Evolutionary conservation across 2,888 invertebrate species (phyloP).

Genomic region (Merodon equestris): DNA sequence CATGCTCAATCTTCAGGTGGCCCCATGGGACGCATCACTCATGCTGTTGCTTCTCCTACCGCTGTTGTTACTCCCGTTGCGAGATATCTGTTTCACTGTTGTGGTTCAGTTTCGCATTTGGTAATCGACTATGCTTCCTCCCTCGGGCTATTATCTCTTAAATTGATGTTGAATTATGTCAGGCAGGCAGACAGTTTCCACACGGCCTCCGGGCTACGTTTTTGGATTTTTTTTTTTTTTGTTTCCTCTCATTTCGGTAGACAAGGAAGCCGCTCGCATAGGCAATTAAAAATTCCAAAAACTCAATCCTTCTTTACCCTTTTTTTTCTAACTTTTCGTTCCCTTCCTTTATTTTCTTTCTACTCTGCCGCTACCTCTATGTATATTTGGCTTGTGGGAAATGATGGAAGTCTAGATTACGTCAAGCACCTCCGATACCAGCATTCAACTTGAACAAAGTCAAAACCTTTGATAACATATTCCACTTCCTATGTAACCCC

Average conservation of each 20-base stretch:
- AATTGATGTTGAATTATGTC: slow-evolving; percentile 63
- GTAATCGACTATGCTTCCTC: slow-evolving; percentile 31
- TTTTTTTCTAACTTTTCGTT: background rate
- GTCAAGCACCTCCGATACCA: background rate
- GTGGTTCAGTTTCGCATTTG: slow-evolving; percentile 5
- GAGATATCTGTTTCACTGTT: too few relatives aligned
- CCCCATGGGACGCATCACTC: slow-evolving; percentile 31
- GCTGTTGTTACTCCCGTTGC: slow-evolving; percentile 13
- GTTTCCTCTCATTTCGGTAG: slow-evolving; percentile 9
- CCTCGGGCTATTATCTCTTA: slow-evolving; percentile 55
- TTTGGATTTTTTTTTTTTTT: slow-evolving; percentile 4
- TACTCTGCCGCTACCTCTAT: background rate
- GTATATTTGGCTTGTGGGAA: slow-evolving; percentile 15
- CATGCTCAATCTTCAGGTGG: slow-evolving; percentile 19
- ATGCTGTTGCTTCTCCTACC: slow-evolving; percentile 16
- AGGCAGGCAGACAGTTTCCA: slow-evolving; percentile 59
- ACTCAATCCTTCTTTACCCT: slow-evolving; percentile 32
- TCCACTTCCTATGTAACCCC: slow-evolving; percentile 9
- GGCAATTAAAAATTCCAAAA: slow-evolving; percentile 55
- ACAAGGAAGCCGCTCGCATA: slow-evolving; percentile 12
- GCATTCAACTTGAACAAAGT: slow-evolving; percentile 1
- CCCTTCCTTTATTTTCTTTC: background rate
- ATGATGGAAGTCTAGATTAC: slow-evolving; percentile 25
- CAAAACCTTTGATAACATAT: slow-evolving; percentile 9
- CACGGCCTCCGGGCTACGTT: slow-evolving; percentile 37